Conservation (phyloP, 2,113 vertebrate genomes). For the Vulpes vulpes region DNA sequence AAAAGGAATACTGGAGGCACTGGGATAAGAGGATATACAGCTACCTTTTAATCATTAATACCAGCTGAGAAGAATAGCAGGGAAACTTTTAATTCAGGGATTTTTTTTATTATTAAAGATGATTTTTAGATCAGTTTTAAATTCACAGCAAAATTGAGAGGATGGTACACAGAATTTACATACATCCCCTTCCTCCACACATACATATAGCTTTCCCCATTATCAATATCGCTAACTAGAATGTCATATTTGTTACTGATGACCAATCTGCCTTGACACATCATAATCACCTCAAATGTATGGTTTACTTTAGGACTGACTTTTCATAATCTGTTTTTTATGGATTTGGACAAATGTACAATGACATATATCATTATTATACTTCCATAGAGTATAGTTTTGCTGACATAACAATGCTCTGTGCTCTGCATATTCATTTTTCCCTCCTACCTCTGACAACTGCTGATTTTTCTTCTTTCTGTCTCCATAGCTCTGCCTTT, state of each 20-base stretch:
- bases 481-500: background rate
- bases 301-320: background rate
- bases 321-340: background rate
- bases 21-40: background rate
- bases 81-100: background rate
- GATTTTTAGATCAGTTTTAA: background rate
- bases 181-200: background rate
- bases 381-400: background rate
- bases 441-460: background rate
- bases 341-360: background rate
- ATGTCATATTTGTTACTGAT: background rate
- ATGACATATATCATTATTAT: background rate
- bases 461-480: background rate
- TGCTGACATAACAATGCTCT: background rate
- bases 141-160: background rate
- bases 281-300: background rate
- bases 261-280: too few relatives aligned
- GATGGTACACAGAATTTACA: background rate
- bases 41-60: background rate
- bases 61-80: background rate
- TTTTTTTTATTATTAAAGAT: background rate
- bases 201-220: background rate
- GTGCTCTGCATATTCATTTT: background rate
- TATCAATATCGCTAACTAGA: background rate
- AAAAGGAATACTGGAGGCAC: background rate